Percentiles rank a stretch among this genome's conserved stretches.
Evolutionary conservation across 2,888 invertebrate species (phyloP).

Genomic region (Cheilosia vernalis): DNA sequence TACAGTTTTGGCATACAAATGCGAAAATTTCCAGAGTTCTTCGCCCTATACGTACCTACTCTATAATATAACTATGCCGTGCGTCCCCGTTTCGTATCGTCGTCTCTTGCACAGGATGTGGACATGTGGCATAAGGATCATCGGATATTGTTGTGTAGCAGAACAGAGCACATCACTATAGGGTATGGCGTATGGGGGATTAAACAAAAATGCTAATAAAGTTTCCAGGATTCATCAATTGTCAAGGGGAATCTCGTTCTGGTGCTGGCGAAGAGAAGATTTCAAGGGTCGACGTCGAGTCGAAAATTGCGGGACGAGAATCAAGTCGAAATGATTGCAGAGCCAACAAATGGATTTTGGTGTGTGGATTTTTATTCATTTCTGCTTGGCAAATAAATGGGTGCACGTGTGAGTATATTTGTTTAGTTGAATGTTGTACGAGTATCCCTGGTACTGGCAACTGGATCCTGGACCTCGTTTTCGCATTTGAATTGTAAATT

Average conservation of each 20-base stretch:
- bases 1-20: conserved; percentile 73
- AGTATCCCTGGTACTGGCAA: not conserved
- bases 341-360: conserved; percentile 67
- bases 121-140: conserved; percentile 67
- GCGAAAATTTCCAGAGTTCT: conserved; percentile 55
- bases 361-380: conserved; percentile 55
- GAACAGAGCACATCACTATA: not conserved
- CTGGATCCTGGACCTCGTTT: not conserved
- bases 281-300: conserved; percentile 41
- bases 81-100: not conserved
- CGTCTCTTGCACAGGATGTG: conserved; percentile 34
- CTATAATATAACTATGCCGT: not conserved
- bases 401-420: conserved; percentile 9
- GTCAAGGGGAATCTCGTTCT: conserved; percentile 59
- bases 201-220: conserved; percentile 72
- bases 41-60: too few relatives aligned
- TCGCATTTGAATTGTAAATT: conserved; percentile 70
- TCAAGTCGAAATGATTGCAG: conserved; percentile 72
- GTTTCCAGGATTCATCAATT: conserved; percentile 75
- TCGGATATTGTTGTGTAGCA: conserved; percentile 53
- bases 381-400: conserved; percentile 4
- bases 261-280: not conserved
- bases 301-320: conserved; percentile 54
- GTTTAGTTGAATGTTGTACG: not conserved
- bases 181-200: not conserved